Base-by-base conservation (phyloP, 2,888 invertebrate species). In the Drosophila kambysellisi region DNA sequence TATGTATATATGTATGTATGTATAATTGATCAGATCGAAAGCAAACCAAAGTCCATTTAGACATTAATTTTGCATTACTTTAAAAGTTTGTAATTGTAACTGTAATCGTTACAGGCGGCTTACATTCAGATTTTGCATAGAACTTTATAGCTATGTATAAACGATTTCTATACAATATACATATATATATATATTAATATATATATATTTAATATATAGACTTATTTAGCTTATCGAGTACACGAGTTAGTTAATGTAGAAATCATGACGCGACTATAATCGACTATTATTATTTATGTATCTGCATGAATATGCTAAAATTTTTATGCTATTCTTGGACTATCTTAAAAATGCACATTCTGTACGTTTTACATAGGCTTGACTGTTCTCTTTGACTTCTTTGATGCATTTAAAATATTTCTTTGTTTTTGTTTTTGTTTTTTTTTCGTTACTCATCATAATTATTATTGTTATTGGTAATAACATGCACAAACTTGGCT, bases 301-400 rank as follows among this genome's bases (percentile, higher is more conserved):
- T 79, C 73, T 76, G 89, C 83, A 79, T 50, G 82, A 89, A 79
- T 83, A 89, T 89, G 82, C 85, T 89, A 84, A 87, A 85, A 77
- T 87, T 79, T 79, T 65, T 89, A 89, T 76, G 71, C 89, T 89
- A 89, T 74, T 67, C 79, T 89, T 89, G 88, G 89, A 85, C 89
- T 85, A 89, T 78, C 70, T 78, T 83, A 89, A 86, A 88, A 88
- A 88, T 88, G 88, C 88, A 89, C 88, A 83, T 76, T 90, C 88
- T 90, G 88, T 85, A 85, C 70, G 80, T 73, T 76, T 81, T 71
- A 68, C 69, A 73, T 70, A 67, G 62, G 65, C 69, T 53, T 74
- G 43, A 63, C 54, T 56, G 39, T 39, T 12, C 33, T 39, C 29
- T n/a, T 60, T 56, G 65, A 65, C 54, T 58, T 46, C 30, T 63